phyloP scores from a whole-genome alignment of 2,797 vertebrate species.

The Amazonetta brasiliensis region DNA sequence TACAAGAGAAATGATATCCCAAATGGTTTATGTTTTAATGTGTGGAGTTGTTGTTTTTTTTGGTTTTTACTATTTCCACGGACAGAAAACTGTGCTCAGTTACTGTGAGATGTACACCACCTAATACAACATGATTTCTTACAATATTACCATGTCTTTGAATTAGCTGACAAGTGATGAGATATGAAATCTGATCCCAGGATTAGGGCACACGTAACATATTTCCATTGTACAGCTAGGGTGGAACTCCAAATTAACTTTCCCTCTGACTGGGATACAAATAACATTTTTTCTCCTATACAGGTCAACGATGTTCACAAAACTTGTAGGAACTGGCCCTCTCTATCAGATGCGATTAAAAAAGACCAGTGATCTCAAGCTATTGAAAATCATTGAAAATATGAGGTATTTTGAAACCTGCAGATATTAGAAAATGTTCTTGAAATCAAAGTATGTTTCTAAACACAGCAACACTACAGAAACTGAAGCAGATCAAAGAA shows the following conservation, averaged over 20 bases:
- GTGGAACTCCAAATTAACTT: background rate
- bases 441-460: background rate
- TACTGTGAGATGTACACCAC: background rate
- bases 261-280: background rate
- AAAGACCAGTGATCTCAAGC: background rate
- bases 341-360: background rate
- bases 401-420: background rate
- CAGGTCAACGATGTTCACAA: background rate
- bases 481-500: background rate
- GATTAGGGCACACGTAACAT: background rate
- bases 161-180: background rate
- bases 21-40: background rate
- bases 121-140: background rate
- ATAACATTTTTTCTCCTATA: background rate
- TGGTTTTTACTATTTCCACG: background rate
- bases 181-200: background rate
- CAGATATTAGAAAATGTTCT: background rate
- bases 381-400: background rate
- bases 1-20: background rate
- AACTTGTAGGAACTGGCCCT: background rate
- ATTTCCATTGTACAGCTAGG: background rate
- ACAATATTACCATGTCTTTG: background rate
- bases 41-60: too few relatives aligned
- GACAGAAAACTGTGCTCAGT: background rate
- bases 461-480: background rate